Evolutionary conservation across 2,113 vertebrate genomes (phyloP).

Genomic region (Myotis yumanensis): DNA sequence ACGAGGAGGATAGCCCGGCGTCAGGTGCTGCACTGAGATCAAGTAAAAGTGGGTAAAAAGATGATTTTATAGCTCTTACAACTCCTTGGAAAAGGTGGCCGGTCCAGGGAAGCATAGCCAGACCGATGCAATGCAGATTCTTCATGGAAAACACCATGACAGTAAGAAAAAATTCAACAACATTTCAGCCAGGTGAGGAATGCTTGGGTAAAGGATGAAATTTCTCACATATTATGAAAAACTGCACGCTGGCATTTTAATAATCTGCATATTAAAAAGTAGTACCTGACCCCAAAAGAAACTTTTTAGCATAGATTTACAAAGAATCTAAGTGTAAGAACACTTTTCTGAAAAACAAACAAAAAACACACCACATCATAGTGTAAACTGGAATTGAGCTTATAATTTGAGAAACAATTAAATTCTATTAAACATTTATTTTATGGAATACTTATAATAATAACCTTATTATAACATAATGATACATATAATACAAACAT

Average conservation of each 20-base stretch:
- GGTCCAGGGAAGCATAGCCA: not conserved
- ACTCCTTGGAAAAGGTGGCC: not conserved
- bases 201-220: not conserved
- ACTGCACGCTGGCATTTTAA: not conserved
- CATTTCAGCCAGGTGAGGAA: not conserved
- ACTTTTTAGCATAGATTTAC: not conserved
- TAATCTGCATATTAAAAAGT: constrained; percentile 17
- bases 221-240: not conserved
- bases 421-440: not conserved
- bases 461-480: not conserved
- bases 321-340: not conserved
- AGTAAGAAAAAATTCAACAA: not conserved
- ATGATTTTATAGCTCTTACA: not conserved
- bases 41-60: not conserved
- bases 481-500: not conserved
- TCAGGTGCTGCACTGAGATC: not conserved
- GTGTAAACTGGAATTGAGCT: not conserved
- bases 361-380: not conserved
- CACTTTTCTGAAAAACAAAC: constrained; percentile 16
- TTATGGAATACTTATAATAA: not conserved
- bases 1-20: not conserved
- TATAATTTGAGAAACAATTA: constrained; percentile 18
- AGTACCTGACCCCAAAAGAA: constrained; percentile 18
- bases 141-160: not conserved
- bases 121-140: not conserved